Conservation (phyloP, 2,888 invertebrate genomes). For the Hirtodrosophila alboralis region DNA sequence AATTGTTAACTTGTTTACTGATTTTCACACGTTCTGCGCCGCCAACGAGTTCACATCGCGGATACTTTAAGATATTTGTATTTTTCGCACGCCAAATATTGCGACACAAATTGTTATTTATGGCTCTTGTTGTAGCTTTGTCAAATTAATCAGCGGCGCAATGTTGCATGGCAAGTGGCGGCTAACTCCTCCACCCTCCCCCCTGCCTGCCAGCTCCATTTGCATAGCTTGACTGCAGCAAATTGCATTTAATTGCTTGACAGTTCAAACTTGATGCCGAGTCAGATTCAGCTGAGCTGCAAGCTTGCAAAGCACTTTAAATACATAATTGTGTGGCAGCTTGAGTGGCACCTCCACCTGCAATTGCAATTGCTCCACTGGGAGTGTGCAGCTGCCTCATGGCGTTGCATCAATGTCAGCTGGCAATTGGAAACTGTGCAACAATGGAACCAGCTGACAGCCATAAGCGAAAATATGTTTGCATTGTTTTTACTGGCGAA, state of each 20-base stretch:
- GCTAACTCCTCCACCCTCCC: slow-evolving; percentile 5
- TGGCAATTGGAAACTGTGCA: neutral
- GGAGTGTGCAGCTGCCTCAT: slow-evolving; percentile 15
- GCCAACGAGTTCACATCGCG: too few relatives aligned
- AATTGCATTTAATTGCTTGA: slow-evolving; percentile 71
- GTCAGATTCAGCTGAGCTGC: slow-evolving; percentile 9
- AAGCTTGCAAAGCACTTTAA: slow-evolving; percentile 19
- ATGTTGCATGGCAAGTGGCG: slow-evolving; percentile 33
- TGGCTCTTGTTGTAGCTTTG: slow-evolving; percentile 39
- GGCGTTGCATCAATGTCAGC: slow-evolving; percentile 14
- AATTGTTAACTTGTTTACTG: too few relatives aligned
- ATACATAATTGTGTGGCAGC: slow-evolving; percentile 6
- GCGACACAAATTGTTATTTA: slow-evolving; percentile 45
- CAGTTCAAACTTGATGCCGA: slow-evolving; percentile 40
- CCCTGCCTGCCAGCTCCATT: slow-evolving; percentile 20
- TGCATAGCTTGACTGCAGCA: slow-evolving; percentile 42
- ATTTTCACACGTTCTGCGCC: too few relatives aligned
- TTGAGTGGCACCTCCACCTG: slow-evolving; percentile 5
- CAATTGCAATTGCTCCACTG: slow-evolving; percentile 11
- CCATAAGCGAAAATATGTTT: neutral
- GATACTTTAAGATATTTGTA: slow-evolving; percentile 23
- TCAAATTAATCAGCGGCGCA: slow-evolving; percentile 58
- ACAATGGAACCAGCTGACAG: slow-evolving; percentile 11
- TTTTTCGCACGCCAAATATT: slow-evolving; percentile 29
- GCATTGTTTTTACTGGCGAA: neutral